Percentiles rank a stretch among this genome's conserved stretches.
phyloP scores from a whole-genome alignment of 2,113 vertebrate genomes.

The Vulpes lagopus region DNA sequence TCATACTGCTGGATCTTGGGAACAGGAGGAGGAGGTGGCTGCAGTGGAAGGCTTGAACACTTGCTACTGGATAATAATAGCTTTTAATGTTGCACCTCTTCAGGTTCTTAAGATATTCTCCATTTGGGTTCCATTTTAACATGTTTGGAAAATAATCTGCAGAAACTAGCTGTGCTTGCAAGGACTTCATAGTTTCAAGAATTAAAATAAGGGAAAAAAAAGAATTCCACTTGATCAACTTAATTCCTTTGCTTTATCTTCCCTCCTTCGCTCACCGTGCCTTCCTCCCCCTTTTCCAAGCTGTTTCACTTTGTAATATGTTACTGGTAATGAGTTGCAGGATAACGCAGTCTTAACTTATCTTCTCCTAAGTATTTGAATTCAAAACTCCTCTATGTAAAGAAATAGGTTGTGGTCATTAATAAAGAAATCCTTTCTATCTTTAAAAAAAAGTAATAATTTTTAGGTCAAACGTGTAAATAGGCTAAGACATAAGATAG shows the following conservation, averaged over 20 bases:
- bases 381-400: conserved; percentile 91
- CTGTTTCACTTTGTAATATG: conserved; percentile 91
- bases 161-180: conserved; percentile 90
- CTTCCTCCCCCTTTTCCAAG: conserved; percentile 82
- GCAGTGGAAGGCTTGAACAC: conserved; percentile 83
- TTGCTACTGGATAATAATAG: conserved; percentile 87
- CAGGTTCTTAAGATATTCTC: conserved; percentile 88
- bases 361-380: conserved; percentile 89
- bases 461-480: neutral
- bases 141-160: conserved; percentile 89
- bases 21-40: conserved; percentile 65
- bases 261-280: conserved; percentile 69
- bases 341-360: conserved; percentile 90
- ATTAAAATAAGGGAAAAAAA: conserved; percentile 83
- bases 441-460: conserved; percentile 75
- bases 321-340: conserved; percentile 89
- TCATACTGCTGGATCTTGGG: conserved; percentile 89
- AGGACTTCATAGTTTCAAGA: conserved; percentile 89
- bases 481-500: neutral
- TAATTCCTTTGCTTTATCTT: conserved; percentile 85
- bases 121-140: conserved; percentile 89
- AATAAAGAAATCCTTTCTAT: conserved; percentile 92
- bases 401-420: conserved; percentile 90
- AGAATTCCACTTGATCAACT: conserved; percentile 89
- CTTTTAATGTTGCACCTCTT: conserved; percentile 87